phyloP scores from a whole-genome alignment of 1,140 invertebrate species.

The Episyrphus balteatus region DNA sequence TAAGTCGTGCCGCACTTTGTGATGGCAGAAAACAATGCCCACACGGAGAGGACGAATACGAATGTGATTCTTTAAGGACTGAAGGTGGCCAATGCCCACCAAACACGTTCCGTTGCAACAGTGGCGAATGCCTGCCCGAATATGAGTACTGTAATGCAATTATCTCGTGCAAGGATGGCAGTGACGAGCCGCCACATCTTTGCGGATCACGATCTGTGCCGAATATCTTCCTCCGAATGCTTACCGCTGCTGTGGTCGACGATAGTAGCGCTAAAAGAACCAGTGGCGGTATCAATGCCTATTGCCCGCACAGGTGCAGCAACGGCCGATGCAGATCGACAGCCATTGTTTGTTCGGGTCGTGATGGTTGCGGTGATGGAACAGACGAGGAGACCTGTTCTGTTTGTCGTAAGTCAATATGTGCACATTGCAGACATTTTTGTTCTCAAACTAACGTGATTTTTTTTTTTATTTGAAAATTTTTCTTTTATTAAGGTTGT shows the following conservation, averaged over 20 bases:
- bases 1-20: constrained; percentile 62
- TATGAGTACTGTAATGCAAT: constrained; percentile 87
- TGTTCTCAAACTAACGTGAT: not conserved
- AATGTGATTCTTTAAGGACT: constrained; percentile 49
- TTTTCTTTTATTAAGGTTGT: constrained; percentile 41
- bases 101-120: constrained; percentile 68
- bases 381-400: constrained; percentile 72
- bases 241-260: constrained; percentile 23
- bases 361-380: constrained; percentile 81
- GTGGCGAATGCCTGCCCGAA: constrained; percentile 74
- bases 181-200: constrained; percentile 66
- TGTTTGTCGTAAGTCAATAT: constrained; percentile 68
- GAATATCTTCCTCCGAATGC: constrained; percentile 28
- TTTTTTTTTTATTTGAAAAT: constrained; percentile 9
- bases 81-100: constrained; percentile 55
- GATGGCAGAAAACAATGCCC: constrained; percentile 69
- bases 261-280: constrained; percentile 8
- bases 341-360: constrained; percentile 74
- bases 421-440: not conserved
- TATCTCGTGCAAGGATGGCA: constrained; percentile 69
- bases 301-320: constrained; percentile 67
- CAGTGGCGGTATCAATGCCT: constrained; percentile 8
- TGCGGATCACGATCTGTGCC: constrained; percentile 45
- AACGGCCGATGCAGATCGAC: constrained; percentile 79
- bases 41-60: constrained; percentile 66